Evolutionary conservation across 2,888 invertebrate species (phyloP), one percentile per base, ranked within the genome.

Genomic region (Idaea biselata): DNA sequence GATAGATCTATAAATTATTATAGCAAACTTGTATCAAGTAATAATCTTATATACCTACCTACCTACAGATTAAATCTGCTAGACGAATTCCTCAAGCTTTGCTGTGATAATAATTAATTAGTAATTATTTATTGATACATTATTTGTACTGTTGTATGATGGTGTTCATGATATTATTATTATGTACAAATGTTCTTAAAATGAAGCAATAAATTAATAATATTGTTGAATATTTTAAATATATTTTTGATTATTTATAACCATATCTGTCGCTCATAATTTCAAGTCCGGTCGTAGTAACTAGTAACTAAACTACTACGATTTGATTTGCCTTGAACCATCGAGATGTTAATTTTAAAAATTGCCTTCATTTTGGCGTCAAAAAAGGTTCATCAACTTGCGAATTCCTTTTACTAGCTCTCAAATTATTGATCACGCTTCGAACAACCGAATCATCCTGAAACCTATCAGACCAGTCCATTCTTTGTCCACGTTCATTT

Each of bases 381-480:
- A 91, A 71, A 75, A 89, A 92, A 0, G 82, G 80, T 64, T 92
- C 92, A 60, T 92, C 91, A 44, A 73, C 79, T 4, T 82, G 74
- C 0, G 92, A 88, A 66, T 70, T 84, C 61, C 84, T 78, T 65
- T 83, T 84, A 62, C 84, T 87, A 1, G 83, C 74, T 68, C 82
- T 86, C 58, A 91, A 73, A 67, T 81, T 91, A 64, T 75, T 88
- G 8, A 91, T 73, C 6, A 93, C 91, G 61, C 87, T 90, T 25
- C 82, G 81, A 0, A 93, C 85, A 6, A 92, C 78, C 0, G 92
- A 84, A 65, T 91, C 86, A 62, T 91, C 90, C 59, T 87, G 87
- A 55, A 92, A 86, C 68, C 78, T 86, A 58, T 93, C 92, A 0
- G 93, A 83, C 91, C 92, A 89, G 32, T 88, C 89, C 0, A 90